Base-by-base conservation (phyloP, 2,797 vertebrate species). In the Varecia variegata region DNA sequence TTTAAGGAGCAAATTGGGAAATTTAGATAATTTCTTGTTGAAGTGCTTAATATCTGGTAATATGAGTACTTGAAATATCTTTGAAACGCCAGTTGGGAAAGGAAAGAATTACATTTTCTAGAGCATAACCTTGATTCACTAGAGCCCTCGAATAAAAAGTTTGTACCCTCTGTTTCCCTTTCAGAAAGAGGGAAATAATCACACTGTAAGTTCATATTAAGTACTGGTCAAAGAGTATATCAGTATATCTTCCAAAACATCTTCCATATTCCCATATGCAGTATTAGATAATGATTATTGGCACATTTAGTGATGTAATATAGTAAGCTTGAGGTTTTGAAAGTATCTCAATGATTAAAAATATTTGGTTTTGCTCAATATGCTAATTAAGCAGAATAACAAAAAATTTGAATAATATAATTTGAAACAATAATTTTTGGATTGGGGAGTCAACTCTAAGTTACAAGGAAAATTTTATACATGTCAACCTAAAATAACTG, bases 21-120 rank as follows among this genome's bases (percentile, higher is more conserved):
- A 97, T 98, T 97, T 96, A 97, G 96, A 90, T 97, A 97, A 97
- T 97, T 97, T 96, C 90, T 97, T 95, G 60, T 50, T 97, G 80
- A 97, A 97, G 96, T 97, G 74, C 91, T 98, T 97, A 97, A 97
- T 97, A 96, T 97, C 93, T 97, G 47, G 60, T 95, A 96, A 96
- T 95, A 79, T 52, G 77, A 90, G 56, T 70, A 93, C 95, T 97
- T 96, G 94, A 98, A 94, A 97, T 91, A n/a, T 95, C 88, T 97
- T 92, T 92, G 62, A 97, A 97, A 97, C 67, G 77, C 62, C 96
- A 96, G 52, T 84, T 96, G 94, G 93, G 86, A 95, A 94, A 94
- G 80, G 43, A 89, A 97, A 96, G 77, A 74, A 95, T 50, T 77
- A 35, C 14, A 35, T 92, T 94, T 97, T 96, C 50, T 89, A 76